Base-by-base conservation (phyloP, 2,113 vertebrate species). In the Oncorhynchus keta region DNA sequence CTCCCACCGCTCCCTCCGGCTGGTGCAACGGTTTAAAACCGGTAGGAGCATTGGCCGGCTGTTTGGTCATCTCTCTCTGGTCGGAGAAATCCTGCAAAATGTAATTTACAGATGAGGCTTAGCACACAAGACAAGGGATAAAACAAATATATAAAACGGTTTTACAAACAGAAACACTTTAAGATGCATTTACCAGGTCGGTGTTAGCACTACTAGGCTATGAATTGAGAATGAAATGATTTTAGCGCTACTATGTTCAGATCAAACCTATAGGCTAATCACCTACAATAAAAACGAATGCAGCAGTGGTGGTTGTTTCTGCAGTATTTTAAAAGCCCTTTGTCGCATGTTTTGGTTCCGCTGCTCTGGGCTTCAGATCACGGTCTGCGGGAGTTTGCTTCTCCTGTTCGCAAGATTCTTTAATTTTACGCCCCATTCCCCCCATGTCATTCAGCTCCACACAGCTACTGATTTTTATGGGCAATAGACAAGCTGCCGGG, bases 381-480 rank as follows among this genome's bases (percentile, higher is more conserved):
- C 93, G 90, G 78, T 84, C 85, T 79, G 81, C 86, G 88, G 84
- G 88, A 90, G 86, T 89, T 76, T 91, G 88, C 82, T 83, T 89
- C 91, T 92, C 90, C 89, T 91, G 81, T 92, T 92, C 93, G 90
- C 94, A 94, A 95, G 95, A 96, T 95, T 97, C 97, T 98, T 99
- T 99, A 99, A 99, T 99, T 99, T 99, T 98, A 96, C 97, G 96
- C 93, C 97, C 94, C 97, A 98, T 98, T 99, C 98, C 93, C 95
- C 93, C 91, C 91, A 90, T 97, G 97, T 97, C 97, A 96, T 95
- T 96, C 96, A 98, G 93, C 92, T 93, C 92, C 88, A 93, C 95
- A 93, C 93, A 92, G 84, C 86, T 86, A 90, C 79, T 85, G 84
- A 78, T 88, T 91, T 51, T 91, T 92, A 89, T 88, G 87, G 91